phyloP scores from a whole-genome alignment of 2,113 vertebrate species.

The Chaetorhynchus papuensis region DNA sequence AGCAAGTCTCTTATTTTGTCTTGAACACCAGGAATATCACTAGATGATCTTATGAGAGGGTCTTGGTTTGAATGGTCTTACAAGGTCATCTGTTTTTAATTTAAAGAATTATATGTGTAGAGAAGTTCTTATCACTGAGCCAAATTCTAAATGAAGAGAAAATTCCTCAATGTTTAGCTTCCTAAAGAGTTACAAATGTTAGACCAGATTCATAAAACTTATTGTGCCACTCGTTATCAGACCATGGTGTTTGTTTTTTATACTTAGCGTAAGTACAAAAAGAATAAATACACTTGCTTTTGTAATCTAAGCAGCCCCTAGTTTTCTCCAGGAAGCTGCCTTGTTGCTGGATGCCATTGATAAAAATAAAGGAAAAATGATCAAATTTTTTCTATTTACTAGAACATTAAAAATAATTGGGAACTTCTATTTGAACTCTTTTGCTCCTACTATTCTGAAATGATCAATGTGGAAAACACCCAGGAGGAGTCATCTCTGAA shows the following conservation, averaged over 20 bases:
- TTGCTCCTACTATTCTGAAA: not conserved
- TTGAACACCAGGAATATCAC: not conserved
- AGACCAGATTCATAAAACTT: not conserved
- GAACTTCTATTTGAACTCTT: not conserved
- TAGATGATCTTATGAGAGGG: not conserved
- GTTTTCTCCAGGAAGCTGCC: not conserved
- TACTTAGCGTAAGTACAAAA: not conserved
- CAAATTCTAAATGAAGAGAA: not conserved
- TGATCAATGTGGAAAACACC: not conserved
- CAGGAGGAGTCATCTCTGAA: not conserved
- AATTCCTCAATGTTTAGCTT: not conserved
- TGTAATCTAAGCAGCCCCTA: not conserved
- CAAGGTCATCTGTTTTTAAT: not conserved
- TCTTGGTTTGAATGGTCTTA: not conserved
- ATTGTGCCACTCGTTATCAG: accelerated
- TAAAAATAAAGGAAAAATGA: not conserved
- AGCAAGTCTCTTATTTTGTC: not conserved
- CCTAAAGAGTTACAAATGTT: not conserved
- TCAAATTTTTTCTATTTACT: not conserved
- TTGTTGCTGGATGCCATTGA: not conserved
- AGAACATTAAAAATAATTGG: not conserved
- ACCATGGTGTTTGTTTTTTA: not conserved
- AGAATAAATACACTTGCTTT: not conserved
- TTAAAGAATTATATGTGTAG: not conserved
- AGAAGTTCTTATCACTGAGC: not conserved